These are phyloP conservation scores for Apamea monoglypha DNA, from an alignment of 2,888 invertebrate species.

Conservation along the genomic window DNA sequence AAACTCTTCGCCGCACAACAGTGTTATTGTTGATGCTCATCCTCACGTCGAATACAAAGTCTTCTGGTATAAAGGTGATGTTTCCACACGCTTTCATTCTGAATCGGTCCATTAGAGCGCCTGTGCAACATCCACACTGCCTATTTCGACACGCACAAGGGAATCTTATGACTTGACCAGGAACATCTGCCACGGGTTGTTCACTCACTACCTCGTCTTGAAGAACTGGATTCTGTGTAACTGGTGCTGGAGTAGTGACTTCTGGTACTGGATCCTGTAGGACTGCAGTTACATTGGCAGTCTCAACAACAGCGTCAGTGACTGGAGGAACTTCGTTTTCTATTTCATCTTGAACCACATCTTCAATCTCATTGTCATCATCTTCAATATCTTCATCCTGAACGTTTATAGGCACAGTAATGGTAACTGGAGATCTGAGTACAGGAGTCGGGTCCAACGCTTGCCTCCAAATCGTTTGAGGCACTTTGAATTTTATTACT, in stretches of 20 bases:
- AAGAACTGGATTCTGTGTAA: conserved; percentile 71
- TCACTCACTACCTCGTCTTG: conserved; percentile 69
- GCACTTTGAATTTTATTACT: conserved; percentile 80
- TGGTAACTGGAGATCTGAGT: conserved; percentile 83
- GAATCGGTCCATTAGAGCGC: conserved; percentile 91
- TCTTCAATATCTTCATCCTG: conserved; percentile 73
- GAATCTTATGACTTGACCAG: conserved; percentile 88
- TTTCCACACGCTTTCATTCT: conserved; percentile 95
- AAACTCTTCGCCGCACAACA: conserved; percentile 93
- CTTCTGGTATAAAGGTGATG: conserved; percentile 94
- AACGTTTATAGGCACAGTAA: conserved; percentile 84
- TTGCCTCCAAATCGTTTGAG: conserved; percentile 80
- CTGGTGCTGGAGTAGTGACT: conserved; percentile 63
- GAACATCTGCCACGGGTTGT: conserved; percentile 71
- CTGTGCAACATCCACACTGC: conserved; percentile 93
- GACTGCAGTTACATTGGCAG: conserved; percentile 62
- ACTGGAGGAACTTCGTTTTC: conserved; percentile 68
- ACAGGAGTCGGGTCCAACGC: conserved; percentile 83
- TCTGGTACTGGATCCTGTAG: conserved; percentile 62
- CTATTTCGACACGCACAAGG: conserved; percentile 92
- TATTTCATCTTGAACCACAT: conserved; percentile 61
- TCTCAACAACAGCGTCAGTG: conserved; percentile 55
- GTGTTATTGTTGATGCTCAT: conserved; percentile 93
- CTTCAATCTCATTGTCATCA: conserved; percentile 61
- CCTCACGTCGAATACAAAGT: conserved; percentile 94